phyloP scores from a whole-genome alignment of 2,888 invertebrate genomes.

The Ditula angustiorana region DNA sequence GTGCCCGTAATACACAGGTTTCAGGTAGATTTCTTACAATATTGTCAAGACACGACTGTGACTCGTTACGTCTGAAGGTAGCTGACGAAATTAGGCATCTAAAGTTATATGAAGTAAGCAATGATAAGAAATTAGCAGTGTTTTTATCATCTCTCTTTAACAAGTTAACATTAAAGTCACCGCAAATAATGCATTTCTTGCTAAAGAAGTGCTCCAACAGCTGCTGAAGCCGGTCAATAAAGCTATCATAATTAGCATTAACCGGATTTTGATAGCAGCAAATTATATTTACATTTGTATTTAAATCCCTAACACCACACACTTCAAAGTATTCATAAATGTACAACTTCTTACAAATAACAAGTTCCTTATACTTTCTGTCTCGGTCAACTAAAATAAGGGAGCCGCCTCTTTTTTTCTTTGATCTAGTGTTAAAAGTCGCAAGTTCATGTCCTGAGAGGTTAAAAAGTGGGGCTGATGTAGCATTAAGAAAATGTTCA shows the following conservation, averaged over 20 bases:
- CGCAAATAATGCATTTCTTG: conserved; percentile 13
- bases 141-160: background rate
- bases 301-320: conserved; percentile 3
- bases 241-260: background rate
- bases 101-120: background rate
- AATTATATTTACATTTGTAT: conserved; percentile 5
- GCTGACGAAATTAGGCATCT: background rate
- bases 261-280: conserved; percentile 14
- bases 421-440: background rate
- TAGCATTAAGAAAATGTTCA: background rate
- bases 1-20: background rate
- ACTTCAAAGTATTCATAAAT: background rate
- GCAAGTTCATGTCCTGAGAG: background rate
- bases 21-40: background rate
- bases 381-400: background rate
- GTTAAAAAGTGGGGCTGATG: too few species aligned
- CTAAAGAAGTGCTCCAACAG: conserved; percentile 16
- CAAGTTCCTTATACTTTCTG: too few species aligned
- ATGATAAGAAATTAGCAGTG: background rate
- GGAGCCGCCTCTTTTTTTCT: background rate
- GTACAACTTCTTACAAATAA: too few species aligned
- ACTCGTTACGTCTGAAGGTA: background rate
- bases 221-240: background rate
- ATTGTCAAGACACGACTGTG: background rate
- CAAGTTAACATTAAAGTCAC: too few species aligned